Percentiles rank a stretch among this genome's conserved stretches.
phyloP scores from a whole-genome alignment of 2,888 invertebrate species.

The Chymomyza amoena region DNA sequence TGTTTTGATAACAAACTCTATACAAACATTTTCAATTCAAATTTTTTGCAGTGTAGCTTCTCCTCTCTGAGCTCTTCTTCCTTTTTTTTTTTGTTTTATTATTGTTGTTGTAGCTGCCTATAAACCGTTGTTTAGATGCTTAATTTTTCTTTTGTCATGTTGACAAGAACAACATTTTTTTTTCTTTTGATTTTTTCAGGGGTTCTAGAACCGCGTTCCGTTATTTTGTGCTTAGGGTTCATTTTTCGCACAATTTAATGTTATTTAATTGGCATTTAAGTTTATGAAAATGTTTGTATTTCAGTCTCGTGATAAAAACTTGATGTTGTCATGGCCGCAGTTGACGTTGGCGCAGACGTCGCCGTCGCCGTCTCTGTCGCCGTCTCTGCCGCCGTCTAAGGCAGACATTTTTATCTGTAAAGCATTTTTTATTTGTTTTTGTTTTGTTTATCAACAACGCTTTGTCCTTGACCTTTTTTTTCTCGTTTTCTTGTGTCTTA shows the following conservation, averaged over 20 bases:
- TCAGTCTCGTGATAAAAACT: not conserved
- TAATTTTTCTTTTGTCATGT: conserved; percentile 70
- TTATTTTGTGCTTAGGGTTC: conserved; percentile 29
- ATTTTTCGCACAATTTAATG: conserved; percentile 70
- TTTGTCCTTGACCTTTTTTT: conserved; percentile 3
- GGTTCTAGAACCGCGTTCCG: conserved; percentile 40
- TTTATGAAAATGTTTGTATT: conserved; percentile 62
- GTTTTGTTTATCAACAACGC: not conserved
- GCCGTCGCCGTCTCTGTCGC: too few species aligned
- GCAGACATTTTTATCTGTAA: conserved; percentile 42
- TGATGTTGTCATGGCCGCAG: not conserved
- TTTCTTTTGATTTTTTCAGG: conserved; percentile 14
- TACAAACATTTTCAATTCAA: too few species aligned
- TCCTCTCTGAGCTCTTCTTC: not conserved
- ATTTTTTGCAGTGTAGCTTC: not conserved
- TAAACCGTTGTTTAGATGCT: conserved; percentile 69
- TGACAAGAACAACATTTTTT: conserved; percentile 55
- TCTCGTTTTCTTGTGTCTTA: not conserved
- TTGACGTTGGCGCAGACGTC: not conserved
- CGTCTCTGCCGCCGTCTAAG: too few species aligned
- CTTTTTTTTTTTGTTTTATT: not conserved
- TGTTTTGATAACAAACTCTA: too few species aligned
- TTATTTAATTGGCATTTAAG: conserved; percentile 71
- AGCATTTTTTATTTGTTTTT: conserved; percentile 14
- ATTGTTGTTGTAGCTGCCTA: conserved; percentile 30